Evolutionary conservation across 2,113 vertebrate species (phyloP).

Genomic region (Coracopsis vasa): DNA sequence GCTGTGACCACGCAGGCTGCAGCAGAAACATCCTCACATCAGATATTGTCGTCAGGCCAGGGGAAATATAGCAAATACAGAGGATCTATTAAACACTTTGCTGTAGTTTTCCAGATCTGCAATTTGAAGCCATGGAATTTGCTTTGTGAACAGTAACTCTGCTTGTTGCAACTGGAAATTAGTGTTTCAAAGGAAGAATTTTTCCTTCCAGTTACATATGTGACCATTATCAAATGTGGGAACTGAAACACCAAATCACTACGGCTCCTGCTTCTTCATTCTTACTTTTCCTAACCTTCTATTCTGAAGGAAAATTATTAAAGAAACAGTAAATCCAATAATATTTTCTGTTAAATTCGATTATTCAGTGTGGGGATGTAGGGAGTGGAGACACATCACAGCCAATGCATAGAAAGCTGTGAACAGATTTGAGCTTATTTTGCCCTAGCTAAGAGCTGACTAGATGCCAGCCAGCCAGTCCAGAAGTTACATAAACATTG

Average conservation of each 20-base stretch:
- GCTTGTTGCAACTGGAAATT: neutral
- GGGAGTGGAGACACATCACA: neutral
- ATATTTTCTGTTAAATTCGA: neutral
- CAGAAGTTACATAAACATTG: neutral
- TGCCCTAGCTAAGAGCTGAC: neutral
- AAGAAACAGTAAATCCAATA: neutral
- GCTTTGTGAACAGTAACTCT: neutral
- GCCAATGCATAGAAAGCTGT: neutral
- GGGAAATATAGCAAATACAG: neutral
- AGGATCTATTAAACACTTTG: neutral
- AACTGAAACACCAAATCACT: neutral
- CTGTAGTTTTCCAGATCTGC: neutral
- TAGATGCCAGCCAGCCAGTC: neutral
- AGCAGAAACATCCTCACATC: neutral
- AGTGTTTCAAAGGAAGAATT: neutral
- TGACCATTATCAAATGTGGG: neutral
- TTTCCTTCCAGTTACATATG: neutral
- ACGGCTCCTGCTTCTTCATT: neutral
- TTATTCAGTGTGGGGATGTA: neutral
- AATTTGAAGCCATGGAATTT: neutral
- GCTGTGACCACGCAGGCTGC: neutral
- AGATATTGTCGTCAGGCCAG: neutral
- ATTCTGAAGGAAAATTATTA: neutral
- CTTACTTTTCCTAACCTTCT: neutral
- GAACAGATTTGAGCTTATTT: conserved; percentile 15